Conservation (phyloP, 2,888 invertebrate genomes). For the Lycocerus yunnanus region DNA sequence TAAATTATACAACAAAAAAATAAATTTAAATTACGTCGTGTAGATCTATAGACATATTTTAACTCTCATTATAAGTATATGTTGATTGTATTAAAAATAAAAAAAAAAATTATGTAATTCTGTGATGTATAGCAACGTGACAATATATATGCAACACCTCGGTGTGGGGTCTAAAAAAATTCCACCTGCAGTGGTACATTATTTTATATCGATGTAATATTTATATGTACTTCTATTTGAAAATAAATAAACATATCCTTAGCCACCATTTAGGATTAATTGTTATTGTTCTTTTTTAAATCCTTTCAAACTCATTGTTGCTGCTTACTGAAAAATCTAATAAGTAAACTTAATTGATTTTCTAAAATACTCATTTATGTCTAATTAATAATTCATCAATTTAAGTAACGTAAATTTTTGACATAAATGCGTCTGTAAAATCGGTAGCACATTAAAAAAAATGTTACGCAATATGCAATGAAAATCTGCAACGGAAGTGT, state of each 20-base stretch:
- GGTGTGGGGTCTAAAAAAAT: constrained; percentile 42
- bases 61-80: constrained; percentile 11
- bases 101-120: constrained; percentile 37
- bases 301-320: neutral
- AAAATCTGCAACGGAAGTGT: no score
- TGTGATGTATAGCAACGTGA: constrained; percentile 49
- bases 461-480: no score
- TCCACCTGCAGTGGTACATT: constrained; percentile 34
- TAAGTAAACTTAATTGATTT: no score
- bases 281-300: neutral
- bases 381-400: no score
- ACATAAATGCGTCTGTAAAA: no score
- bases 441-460: no score
- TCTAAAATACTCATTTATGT: no score
- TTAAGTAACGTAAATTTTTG: no score
- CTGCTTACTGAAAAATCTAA: no score
- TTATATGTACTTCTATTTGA: constrained; percentile 47
- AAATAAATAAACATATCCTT: constrained; percentile 37
- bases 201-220: constrained; percentile 50
- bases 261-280: neutral
- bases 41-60: constrained; percentile 19
- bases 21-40: neutral
- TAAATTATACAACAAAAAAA: neutral
- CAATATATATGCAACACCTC: constrained; percentile 45
- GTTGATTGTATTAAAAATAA: constrained; percentile 15